A percentile compares a stretch with the other conserved stretches of the same genome.
Evolutionary conservation across 1,140 invertebrate genomes (phyloP).

Genomic region (Apis mellifera): DNA sequence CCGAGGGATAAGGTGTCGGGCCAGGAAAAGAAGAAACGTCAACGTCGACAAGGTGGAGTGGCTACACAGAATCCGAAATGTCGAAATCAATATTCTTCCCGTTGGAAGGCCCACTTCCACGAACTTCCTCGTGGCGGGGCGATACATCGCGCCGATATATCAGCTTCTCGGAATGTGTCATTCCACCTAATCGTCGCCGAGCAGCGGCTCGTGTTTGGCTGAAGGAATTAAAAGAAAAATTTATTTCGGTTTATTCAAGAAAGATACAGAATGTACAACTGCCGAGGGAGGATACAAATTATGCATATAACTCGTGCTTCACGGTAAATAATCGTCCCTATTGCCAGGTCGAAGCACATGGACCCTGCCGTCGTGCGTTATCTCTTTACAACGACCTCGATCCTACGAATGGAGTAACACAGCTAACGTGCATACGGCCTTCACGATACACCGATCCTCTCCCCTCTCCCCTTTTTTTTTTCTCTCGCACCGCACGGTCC

Average conservation of each 20-base stretch:
- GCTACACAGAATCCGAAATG: slow-evolving; percentile 1
- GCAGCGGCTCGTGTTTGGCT: slow-evolving; percentile 38
- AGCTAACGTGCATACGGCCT: slow-evolving; percentile 42
- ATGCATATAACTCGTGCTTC: slow-evolving; percentile 56
- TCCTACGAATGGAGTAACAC: slow-evolving; percentile 43
- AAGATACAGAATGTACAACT: slow-evolving; percentile 71
- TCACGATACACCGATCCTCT: slow-evolving; percentile 47
- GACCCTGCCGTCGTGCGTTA: slow-evolving; percentile 43
- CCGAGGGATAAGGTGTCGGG: background rate
- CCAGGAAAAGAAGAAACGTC: slow-evolving; percentile 23
- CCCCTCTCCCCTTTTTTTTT: background rate
- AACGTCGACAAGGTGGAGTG: slow-evolving; percentile 7
- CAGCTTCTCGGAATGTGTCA: background rate
- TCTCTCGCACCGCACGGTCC: background rate
- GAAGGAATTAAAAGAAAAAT: slow-evolving; percentile 73
- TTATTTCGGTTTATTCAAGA: slow-evolving; percentile 74
- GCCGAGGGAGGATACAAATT: slow-evolving; percentile 62
- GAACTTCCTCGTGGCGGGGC: background rate
- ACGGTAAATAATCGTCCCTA: slow-evolving; percentile 53
- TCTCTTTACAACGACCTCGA: slow-evolving; percentile 46
- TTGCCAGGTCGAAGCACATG: slow-evolving; percentile 49
- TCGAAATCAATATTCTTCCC: background rate
- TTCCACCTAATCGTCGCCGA: background rate
- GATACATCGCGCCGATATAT: background rate
- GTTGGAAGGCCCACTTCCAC: background rate